A percentile compares a stretch with the other conserved stretches of the same genome.
Conservation (phyloP, 2,888 invertebrate genomes). For the Ochropacha duplaris region DNA sequence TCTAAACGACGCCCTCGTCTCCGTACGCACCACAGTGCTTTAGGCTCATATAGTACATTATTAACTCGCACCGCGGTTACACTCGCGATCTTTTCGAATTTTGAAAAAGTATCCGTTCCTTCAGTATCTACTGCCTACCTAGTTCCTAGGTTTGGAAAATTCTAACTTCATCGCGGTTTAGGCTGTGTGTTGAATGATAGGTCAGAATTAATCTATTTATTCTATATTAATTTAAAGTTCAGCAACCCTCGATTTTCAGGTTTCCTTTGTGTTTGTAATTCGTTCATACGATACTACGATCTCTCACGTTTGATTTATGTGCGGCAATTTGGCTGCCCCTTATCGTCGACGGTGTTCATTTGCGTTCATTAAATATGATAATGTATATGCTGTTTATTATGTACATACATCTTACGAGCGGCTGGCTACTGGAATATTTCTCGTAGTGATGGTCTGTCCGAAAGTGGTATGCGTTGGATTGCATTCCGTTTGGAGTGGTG, state of each 20-base stretch:
- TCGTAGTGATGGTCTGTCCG: conserved; percentile 29
- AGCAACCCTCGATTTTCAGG: conserved; percentile 30
- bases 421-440: conserved; percentile 35
- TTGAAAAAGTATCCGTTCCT: too few species aligned
- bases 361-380: conserved; percentile 41
- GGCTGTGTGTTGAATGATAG: too few species aligned
- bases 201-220: too few species aligned
- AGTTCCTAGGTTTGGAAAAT: too few species aligned
- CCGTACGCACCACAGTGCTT: conserved; percentile 16
- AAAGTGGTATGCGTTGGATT: conserved; percentile 21
- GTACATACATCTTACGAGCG: conserved; percentile 22
- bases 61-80: too few species aligned
- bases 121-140: too few species aligned
- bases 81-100: too few species aligned
- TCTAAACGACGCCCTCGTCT: conserved; percentile 46
- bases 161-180: too few species aligned
- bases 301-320: conserved; percentile 47
- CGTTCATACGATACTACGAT: conserved; percentile 39
- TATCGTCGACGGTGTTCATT: conserved; percentile 54
- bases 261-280: conserved; percentile 35
- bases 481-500: conserved; percentile 48
- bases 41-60: too few species aligned
- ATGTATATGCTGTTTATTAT: conserved; percentile 20
- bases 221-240: conserved; percentile 25
- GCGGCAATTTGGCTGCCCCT: conserved; percentile 48